Conservation (phyloP, 1,140 invertebrate genomes). For the Ceratosolen solmsi region DNA sequence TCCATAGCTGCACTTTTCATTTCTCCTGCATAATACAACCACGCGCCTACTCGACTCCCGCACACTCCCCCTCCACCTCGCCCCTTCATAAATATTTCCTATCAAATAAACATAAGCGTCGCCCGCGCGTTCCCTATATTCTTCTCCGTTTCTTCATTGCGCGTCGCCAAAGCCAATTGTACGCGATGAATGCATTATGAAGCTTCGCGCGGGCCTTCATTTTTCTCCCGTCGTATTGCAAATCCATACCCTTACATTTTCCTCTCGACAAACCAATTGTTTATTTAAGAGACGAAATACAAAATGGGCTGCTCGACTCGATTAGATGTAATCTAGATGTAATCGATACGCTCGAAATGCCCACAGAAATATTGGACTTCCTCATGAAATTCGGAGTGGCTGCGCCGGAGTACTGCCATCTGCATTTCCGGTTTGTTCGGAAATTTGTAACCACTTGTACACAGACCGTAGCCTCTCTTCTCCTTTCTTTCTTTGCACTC, state of each 20-base stretch:
- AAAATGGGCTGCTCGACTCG: neutral
- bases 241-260: neutral
- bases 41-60: neutral
- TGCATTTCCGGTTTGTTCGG: neutral
- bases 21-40: neutral
- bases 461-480: neutral
- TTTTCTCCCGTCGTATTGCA: neutral
- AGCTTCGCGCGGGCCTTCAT: neutral
- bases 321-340: too few relatives aligned
- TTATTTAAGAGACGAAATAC: neutral
- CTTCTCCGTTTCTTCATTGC: neutral
- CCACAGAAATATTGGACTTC: neutral
- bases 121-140: neutral
- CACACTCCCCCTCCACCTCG: too few relatives aligned
- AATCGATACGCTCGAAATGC: neutral
- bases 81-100: constrained; percentile 10
- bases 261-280: neutral
- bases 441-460: neutral
- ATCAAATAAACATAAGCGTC: constrained; percentile 3
- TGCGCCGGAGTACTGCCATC: neutral
- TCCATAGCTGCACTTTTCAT: constrained; percentile 22
- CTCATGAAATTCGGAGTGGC: neutral
- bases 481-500: neutral
- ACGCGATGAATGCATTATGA: neutral
- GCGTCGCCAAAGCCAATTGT: neutral